These are phyloP conservation scores for Eubasilissa splendida DNA, from an alignment of 2,888 invertebrate species.

Conservation along the genomic window DNA sequence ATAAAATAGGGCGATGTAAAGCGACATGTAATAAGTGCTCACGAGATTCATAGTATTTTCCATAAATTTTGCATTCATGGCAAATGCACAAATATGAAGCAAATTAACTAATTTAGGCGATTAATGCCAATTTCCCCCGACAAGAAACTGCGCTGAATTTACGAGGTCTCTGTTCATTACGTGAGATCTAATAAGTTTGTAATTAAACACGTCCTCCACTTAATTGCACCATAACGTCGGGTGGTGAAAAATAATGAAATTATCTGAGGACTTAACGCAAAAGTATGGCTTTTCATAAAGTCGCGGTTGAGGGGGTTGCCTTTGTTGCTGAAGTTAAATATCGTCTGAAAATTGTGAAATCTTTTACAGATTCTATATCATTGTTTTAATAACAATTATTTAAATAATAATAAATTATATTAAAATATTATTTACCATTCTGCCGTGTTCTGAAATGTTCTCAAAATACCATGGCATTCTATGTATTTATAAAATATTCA, in stretches of 20 bases:
- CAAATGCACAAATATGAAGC: constrained; percentile 28
- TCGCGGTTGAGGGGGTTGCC: not conserved
- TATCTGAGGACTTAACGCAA: constrained; percentile 36
- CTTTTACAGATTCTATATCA: too few relatives aligned
- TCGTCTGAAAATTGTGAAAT: too few relatives aligned
- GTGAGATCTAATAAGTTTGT: constrained; percentile 55
- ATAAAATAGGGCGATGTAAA: too few relatives aligned
- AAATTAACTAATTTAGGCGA: constrained; percentile 41
- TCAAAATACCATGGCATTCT: too few relatives aligned
- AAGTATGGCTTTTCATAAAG: constrained; percentile 25
- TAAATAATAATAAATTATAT: too few relatives aligned
- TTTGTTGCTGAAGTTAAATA: not conserved
- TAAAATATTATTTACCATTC: too few relatives aligned
- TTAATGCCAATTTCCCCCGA: constrained; percentile 42
- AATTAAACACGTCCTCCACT: constrained; percentile 54
- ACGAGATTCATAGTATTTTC: too few relatives aligned
- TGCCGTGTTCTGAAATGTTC: too few relatives aligned
- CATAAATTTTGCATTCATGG: constrained; percentile 39
- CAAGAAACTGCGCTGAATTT: not conserved
- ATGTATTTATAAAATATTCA: too few relatives aligned
- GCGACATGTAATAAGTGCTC: too few relatives aligned
- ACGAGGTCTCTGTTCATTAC: constrained; percentile 23
- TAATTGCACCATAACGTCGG: constrained; percentile 50
- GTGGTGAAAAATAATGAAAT: constrained; percentile 54
- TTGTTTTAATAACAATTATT: too few relatives aligned